Conservation (phyloP, 2,888 invertebrate species). For the Pyrrhosoma nymphula region DNA sequence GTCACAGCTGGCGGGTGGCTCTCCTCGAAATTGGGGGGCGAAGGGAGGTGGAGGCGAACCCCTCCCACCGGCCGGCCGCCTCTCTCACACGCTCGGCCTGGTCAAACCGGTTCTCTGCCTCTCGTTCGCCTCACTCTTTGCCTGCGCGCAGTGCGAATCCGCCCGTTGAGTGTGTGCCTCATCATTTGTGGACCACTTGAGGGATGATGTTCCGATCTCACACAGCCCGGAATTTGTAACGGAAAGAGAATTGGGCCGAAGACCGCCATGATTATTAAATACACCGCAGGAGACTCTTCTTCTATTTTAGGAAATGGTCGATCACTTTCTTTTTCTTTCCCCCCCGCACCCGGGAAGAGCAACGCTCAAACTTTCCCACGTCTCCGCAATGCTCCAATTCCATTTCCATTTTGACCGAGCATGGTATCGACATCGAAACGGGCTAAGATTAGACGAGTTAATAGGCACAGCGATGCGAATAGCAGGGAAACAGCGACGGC, state of each 20-base stretch:
- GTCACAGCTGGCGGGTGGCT: background rate
- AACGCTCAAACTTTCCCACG: background rate
- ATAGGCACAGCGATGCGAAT: background rate
- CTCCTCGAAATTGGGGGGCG: background rate
- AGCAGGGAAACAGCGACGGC: no score
- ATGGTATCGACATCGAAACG: background rate
- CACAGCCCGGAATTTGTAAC: background rate
- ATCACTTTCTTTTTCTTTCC: background rate
- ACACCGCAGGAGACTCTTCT: background rate
- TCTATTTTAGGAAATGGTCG: background rate
- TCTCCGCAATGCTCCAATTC: background rate
- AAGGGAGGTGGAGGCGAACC: background rate
- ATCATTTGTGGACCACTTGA: constrained; percentile 28
- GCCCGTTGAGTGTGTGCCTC: background rate
- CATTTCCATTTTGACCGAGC: background rate
- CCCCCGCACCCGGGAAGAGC: background rate
- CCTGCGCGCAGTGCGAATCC: background rate
- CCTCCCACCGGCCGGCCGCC: background rate
- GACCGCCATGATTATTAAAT: constrained; percentile 18
- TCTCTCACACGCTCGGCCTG: background rate
- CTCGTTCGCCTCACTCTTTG: background rate
- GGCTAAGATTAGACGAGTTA: background rate
- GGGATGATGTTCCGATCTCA: background rate
- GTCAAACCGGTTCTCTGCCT: background rate
- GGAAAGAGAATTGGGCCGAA: background rate